Conservation (phyloP, 2,113 vertebrate species). For the Spermophilus dauricus region DNA sequence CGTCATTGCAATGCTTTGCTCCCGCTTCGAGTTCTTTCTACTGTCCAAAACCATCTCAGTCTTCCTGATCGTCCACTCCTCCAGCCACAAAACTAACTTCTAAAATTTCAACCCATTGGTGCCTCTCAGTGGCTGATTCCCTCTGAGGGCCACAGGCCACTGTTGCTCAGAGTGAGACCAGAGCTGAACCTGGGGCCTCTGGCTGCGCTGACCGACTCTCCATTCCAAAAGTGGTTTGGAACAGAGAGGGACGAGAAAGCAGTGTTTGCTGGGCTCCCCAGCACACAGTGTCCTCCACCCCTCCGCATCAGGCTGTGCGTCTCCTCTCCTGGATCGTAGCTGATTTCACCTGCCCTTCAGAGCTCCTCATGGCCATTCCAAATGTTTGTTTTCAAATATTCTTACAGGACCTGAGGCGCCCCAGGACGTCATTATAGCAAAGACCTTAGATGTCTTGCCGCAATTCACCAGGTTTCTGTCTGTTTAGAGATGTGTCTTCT, state of each 20-base stretch:
- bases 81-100: neutral
- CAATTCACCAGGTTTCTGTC: neutral
- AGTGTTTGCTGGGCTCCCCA: neutral
- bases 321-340: too few relatives aligned
- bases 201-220: too few relatives aligned
- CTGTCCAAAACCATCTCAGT: too few relatives aligned
- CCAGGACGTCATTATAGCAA: neutral
- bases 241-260: accelerated
- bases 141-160: neutral
- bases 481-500: too few relatives aligned
- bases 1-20: neutral
- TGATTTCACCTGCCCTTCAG: too few relatives aligned
- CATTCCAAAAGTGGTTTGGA: neutral
- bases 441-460: neutral
- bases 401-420: neutral
- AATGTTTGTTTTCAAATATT: too few relatives aligned
- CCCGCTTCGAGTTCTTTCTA: too few relatives aligned
- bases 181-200: accelerated
- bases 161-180: neutral
- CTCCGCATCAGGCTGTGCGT: too few relatives aligned
- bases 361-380: neutral
- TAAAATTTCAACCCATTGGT: accelerated
- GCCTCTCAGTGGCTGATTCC: accelerated
- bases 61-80: neutral
- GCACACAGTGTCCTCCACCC: neutral